These are phyloP conservation scores for Morpho achilles DNA, from an alignment of 2,888 invertebrate species.

Conservation along the genomic window DNA sequence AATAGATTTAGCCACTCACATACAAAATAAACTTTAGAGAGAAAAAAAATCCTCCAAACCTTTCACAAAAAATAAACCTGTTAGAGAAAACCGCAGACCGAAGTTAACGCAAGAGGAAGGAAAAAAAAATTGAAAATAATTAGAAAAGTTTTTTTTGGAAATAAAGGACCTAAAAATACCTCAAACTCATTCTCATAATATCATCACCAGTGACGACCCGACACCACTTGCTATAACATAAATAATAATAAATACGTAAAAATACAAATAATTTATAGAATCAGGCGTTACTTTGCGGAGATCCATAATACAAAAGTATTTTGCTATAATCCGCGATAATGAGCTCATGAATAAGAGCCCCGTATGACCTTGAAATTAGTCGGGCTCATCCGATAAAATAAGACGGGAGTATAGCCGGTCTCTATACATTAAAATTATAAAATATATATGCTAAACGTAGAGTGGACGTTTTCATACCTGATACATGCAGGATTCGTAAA, in stretches of 20 bases:
- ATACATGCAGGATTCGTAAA: too few relatives aligned
- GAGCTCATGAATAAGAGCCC: too few relatives aligned
- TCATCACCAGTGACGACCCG: slow-evolving; percentile 84
- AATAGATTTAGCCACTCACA: slow-evolving; percentile 20
- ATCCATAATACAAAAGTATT: too few relatives aligned
- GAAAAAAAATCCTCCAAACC: slow-evolving; percentile 17
- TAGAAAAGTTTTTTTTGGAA: slow-evolving; percentile 20
- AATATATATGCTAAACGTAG: too few relatives aligned
- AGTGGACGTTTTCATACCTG: too few relatives aligned
- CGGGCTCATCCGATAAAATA: too few relatives aligned
- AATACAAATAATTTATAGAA: not conserved
- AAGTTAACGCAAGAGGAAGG: slow-evolving; percentile 23
- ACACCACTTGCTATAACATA: slow-evolving; percentile 76
- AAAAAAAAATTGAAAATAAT: slow-evolving; percentile 7
- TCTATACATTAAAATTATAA: too few relatives aligned
- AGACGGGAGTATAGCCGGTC: too few relatives aligned
- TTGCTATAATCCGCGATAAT: too few relatives aligned
- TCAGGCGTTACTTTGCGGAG: too few relatives aligned
- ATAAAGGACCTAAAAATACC: slow-evolving; percentile 61
- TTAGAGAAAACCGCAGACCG: slow-evolving; percentile 21
- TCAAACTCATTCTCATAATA: slow-evolving; percentile 88
- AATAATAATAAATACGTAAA: slow-evolving; percentile 38
- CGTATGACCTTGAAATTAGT: not conserved
- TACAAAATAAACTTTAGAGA: slow-evolving; percentile 7
- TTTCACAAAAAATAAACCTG: slow-evolving; percentile 18